Evolutionary conservation across 2,797 vertebrate genomes (phyloP).

Genomic region (Austrolebias charrua): DNA sequence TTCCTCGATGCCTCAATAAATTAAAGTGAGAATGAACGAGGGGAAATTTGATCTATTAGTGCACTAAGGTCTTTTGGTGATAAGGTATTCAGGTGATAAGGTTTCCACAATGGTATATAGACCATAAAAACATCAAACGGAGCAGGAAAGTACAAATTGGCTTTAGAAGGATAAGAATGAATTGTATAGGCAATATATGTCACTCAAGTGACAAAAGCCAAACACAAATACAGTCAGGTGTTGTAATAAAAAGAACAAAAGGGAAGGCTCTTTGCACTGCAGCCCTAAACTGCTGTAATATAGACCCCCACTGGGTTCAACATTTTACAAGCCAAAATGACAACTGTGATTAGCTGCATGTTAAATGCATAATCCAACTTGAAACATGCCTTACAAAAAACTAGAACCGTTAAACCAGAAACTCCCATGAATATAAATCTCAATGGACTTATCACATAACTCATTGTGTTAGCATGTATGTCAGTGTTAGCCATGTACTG

Average conservation of each 20-base stretch:
- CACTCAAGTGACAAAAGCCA: no score
- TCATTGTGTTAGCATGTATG: slow-evolving; percentile 32
- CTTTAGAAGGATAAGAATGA: no score
- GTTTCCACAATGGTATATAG: no score
- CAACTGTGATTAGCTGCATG: slow-evolving; percentile 58
- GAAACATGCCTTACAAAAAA: slow-evolving; percentile 25
- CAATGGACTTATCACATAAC: slow-evolving; percentile 44
- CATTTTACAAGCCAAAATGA: slow-evolving; percentile 67
- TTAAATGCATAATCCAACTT: slow-evolving; percentile 39
- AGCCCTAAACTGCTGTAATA: slow-evolving; percentile 60
- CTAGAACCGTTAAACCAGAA: slow-evolving; percentile 30
- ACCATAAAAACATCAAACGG: no score
- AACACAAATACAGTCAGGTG: slow-evolving; percentile 46
- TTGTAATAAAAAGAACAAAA: slow-evolving; percentile 57
- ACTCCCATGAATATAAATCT: slow-evolving; percentile 31
- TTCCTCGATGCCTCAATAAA: slow-evolving; percentile 69
- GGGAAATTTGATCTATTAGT: slow-evolving; percentile 81
- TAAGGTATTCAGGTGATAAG: no score
- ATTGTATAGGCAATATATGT: no score
- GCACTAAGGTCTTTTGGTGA: no score
- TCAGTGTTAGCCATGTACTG: slow-evolving; percentile 44
- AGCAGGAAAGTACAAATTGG: no score
- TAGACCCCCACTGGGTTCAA: slow-evolving; percentile 53
- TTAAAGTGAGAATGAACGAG: slow-evolving; percentile 75
- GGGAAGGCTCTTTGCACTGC: slow-evolving; percentile 35